A percentile compares a stretch with the other conserved stretches of the same genome.
Evolutionary conservation across 2,113 vertebrate genomes (phyloP).

Genomic region (Megaptera novaeangliae): DNA sequence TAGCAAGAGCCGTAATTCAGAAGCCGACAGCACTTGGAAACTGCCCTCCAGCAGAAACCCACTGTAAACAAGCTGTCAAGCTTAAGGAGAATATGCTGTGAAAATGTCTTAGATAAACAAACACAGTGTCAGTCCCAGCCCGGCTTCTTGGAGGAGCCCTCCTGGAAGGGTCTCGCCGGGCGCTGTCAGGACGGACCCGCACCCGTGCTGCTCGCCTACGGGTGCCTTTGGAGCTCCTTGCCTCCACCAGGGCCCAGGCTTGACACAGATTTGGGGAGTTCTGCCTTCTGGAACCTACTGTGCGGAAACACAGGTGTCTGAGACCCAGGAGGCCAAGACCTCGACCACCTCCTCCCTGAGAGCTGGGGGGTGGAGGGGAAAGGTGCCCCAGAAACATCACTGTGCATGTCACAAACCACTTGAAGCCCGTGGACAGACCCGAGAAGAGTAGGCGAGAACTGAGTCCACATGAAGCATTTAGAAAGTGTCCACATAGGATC

Average conservation of each 20-base stretch:
- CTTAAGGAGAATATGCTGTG: constrained; percentile 59
- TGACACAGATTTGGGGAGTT: not conserved
- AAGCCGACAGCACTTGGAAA: constrained; percentile 66
- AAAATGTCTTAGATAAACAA: constrained; percentile 69
- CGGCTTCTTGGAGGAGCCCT: not conserved
- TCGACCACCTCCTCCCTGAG: not conserved
- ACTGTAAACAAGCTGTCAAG: constrained; percentile 75
- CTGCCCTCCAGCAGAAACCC: constrained; percentile 55
- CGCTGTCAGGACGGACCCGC: not conserved
- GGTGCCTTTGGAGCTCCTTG: not conserved
- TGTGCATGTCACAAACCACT: not conserved
- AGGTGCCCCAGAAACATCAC: not conserved
- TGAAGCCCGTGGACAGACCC: not conserved
- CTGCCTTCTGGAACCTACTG: not conserved
- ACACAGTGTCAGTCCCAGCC: constrained; percentile 27
- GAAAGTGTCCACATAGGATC: not conserved
- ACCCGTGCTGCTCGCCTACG: not conserved
- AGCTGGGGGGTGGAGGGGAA: not conserved
- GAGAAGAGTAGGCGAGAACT: not conserved
- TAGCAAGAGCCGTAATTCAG: constrained; percentile 55
- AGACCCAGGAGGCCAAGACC: not conserved
- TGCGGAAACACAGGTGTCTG: not conserved
- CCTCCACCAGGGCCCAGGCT: fast-evolving
- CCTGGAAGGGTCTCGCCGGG: not conserved
- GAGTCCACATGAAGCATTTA: not conserved